Base-by-base conservation (phyloP, 2,797 vertebrate genomes). In the Erethizon dorsatum region DNA sequence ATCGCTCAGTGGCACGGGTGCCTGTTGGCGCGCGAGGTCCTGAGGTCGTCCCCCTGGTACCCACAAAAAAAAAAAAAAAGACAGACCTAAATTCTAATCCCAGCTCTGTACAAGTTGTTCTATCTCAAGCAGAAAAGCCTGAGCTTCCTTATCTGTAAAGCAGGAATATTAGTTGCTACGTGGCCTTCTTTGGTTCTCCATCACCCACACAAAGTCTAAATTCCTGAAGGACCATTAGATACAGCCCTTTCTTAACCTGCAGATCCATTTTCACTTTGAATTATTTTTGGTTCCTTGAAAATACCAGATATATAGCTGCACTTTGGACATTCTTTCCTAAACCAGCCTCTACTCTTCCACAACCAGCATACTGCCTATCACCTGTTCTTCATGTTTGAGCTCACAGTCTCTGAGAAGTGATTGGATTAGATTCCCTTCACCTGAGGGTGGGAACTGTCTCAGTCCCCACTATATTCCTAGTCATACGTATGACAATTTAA, bases 401-500 rank as follows among this genome's bases (percentile, higher is more conserved):
- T 65, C 45, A 63, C 6, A 47, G 73, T 85, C 56, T 83, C 47
- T 92, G 33, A 33, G 56, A 93, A 86, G 61, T 45, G 59, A 73
- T 52, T 26, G 45, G 47, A 45, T 90, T 88, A 79, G 22, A 22
- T 28, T 54, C 10, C 61, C 45, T 59, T 92, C 20, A 45, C 22
- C 65, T 28, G n/a, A 67, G 31, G 24, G 7, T 61, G 12, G 45
- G 37, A 96, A 91, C 63, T 91, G 71, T 83, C 50, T 69, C 67
- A 71, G 20, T 90, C 73, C 75, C 57, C 31, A 63, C 31, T 83
- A 5, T 78, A n/a, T 71, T 78, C 31, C 41, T 71, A 67, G 24
- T 75, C 73, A 79, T 15, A n/a, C 61, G 15, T 91, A 73, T 88
- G 59, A 45, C 26, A 61, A 93, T 31, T 41, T 65, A 82, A 96